Percentiles rank a stretch among this genome's conserved stretches.
Evolutionary conservation across 2,888 invertebrate genomes (phyloP).

Genomic region (Selenia dentaria): DNA sequence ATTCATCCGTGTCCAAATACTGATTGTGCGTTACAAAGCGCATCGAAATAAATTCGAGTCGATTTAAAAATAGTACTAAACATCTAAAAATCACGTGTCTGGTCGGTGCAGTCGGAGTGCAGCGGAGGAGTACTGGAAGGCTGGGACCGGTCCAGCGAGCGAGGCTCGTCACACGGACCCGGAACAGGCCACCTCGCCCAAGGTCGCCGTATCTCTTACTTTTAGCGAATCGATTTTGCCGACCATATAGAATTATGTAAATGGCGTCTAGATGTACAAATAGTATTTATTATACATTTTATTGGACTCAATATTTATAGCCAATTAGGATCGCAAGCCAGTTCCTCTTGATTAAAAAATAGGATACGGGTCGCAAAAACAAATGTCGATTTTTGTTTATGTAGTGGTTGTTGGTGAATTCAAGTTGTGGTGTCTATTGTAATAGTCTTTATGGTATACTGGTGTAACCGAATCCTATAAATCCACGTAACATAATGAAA

Average conservation of each 20-base stretch:
- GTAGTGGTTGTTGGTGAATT: no score
- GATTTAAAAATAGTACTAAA: background rate
- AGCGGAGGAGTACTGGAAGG: constrained; percentile 33
- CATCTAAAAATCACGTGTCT: background rate
- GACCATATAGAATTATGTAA: constrained; percentile 37
- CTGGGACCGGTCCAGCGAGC: constrained; percentile 52
- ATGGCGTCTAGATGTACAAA: constrained; percentile 35
- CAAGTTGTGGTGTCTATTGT: constrained; percentile 4
- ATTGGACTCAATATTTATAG: constrained; percentile 32
- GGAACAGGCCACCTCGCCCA: constrained; percentile 69
- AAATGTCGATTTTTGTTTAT: constrained; percentile 14
- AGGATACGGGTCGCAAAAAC: constrained; percentile 14
- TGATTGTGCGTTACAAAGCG: constrained; percentile 2
- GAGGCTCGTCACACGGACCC: constrained; percentile 63
- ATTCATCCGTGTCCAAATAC: no score
- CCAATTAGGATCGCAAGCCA: constrained; percentile 26
- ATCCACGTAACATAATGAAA: no score
- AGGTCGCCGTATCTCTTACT: constrained; percentile 74
- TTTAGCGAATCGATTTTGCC: constrained; percentile 50
- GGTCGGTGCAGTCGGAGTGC: constrained; percentile 41
- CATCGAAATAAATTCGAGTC: background rate
- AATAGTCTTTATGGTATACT: constrained; percentile 1
- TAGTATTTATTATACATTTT: constrained; percentile 30
- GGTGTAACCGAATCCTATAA: background rate
- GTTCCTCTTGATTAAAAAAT: constrained; percentile 23